A percentile compares a stretch with the other conserved stretches of the same genome.
Evolutionary conservation across 2,888 invertebrate genomes (phyloP).

Genomic region (Polyploca ridens): DNA sequence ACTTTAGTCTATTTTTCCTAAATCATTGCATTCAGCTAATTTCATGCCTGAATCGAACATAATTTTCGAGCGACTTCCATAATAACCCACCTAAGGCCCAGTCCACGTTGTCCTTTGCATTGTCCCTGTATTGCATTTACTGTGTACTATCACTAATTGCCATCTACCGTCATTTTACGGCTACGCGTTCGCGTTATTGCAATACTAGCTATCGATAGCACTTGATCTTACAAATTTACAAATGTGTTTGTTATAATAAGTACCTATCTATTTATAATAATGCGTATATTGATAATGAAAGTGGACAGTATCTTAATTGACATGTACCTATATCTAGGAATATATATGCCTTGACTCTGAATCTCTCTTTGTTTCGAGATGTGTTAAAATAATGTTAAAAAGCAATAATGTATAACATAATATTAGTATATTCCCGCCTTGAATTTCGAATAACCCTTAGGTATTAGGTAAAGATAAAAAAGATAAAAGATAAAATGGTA

Average conservation of each 20-base stretch:
- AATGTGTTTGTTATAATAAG: conserved; percentile 30
- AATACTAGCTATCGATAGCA: conserved; percentile 57
- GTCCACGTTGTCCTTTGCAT: conserved; percentile 58
- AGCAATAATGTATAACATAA: too few relatives aligned
- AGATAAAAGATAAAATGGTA: too few relatives aligned
- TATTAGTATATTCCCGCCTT: too few relatives aligned
- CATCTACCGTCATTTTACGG: conserved; percentile 81
- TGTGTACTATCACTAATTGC: conserved; percentile 74
- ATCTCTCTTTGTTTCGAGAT: too few relatives aligned
- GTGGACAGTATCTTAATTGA: neutral
- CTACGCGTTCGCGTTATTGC: conserved; percentile 80
- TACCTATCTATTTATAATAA: neutral
- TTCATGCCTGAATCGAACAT: too few relatives aligned
- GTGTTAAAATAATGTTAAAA: too few relatives aligned
- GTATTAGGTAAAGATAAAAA: too few relatives aligned
- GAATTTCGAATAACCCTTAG: too few relatives aligned
- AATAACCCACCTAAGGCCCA: conserved; percentile 36
- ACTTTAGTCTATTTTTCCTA: too few relatives aligned
- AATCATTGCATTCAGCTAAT: too few relatives aligned
- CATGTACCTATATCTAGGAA: too few relatives aligned
- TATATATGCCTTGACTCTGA: too few relatives aligned
- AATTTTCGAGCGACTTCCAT: conserved; percentile 23
- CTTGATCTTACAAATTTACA: conserved; percentile 57
- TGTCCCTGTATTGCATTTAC: conserved; percentile 54
- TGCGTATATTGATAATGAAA: neutral